Evolutionary conservation across 2,797 vertebrate species (phyloP).

Genomic region (Leptodactylus fallax): DNA sequence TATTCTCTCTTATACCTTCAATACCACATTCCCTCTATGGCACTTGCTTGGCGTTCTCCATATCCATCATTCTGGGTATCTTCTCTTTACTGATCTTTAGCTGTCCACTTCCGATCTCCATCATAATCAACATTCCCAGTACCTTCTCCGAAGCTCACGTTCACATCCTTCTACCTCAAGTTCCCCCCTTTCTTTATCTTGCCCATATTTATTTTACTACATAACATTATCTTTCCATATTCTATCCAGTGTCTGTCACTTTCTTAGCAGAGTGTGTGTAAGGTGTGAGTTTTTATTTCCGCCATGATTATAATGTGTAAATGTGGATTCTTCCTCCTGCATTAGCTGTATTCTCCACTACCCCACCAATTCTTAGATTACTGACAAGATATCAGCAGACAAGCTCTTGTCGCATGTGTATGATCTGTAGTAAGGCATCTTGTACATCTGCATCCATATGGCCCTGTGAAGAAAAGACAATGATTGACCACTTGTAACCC

Average conservation of each 20-base stretch:
- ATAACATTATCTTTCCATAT: not conserved
- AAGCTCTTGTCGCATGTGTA: conserved; percentile 96
- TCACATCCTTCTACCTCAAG: not conserved
- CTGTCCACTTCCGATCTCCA: not conserved
- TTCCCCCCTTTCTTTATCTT: not conserved
- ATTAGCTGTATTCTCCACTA: not conserved
- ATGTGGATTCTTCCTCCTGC: not conserved
- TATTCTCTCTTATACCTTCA: not conserved
- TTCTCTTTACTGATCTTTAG: not conserved
- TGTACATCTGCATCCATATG: conserved; percentile 99
- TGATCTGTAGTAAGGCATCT: conserved; percentile 95
- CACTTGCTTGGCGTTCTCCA: conserved; percentile 19
- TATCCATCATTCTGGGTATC: not conserved
- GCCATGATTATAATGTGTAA: not conserved
- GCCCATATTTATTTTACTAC: not conserved
- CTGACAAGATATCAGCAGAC: conserved; percentile 81
- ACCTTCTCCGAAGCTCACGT: not conserved
- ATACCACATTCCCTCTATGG: not conserved
- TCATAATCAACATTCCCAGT: not conserved
- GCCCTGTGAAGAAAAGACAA: conserved; percentile 76
- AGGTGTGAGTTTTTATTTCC: not conserved
- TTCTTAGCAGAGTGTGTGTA: not conserved
- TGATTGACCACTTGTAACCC: not conserved
- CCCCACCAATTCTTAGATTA: not conserved
- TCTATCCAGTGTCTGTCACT: not conserved